Percentiles rank a stretch among this genome's conserved stretches.
Evolutionary conservation across 2,888 invertebrate genomes (phyloP).

Genomic region (Sceliomorpha sp.): DNA sequence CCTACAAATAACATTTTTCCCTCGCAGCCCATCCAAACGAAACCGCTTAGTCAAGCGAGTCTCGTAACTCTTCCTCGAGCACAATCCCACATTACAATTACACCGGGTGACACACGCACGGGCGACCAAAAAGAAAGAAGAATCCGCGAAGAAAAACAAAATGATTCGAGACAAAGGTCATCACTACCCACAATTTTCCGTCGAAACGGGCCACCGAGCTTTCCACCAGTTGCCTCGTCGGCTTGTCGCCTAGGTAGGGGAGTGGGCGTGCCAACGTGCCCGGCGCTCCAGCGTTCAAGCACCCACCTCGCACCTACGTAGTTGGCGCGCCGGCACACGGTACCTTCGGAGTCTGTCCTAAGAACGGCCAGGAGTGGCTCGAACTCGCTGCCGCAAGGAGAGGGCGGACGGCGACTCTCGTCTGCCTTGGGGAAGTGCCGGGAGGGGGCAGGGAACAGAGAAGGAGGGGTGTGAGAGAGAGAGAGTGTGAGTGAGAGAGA

Average conservation of each 20-base stretch:
- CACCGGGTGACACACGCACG: too few species aligned
- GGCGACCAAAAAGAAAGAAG: too few species aligned
- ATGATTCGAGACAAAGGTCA: too few species aligned
- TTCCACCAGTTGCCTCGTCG: conserved; percentile 38
- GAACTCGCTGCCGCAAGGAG: conserved; percentile 18
- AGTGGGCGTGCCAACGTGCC: conserved; percentile 67
- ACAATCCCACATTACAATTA: too few species aligned
- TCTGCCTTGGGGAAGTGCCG: background rate
- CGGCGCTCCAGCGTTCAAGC: conserved; percentile 64
- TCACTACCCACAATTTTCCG: too few species aligned
- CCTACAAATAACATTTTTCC: too few species aligned
- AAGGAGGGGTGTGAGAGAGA: conserved; percentile 28
- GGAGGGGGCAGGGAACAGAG: conserved; percentile 1
- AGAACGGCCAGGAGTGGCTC: conserved; percentile 31
- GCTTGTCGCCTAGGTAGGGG: conserved; percentile 61
- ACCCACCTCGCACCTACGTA: conserved; percentile 70
- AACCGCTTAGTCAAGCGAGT: too few species aligned
- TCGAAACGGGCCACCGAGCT: conserved; percentile 27
- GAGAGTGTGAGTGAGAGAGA: too few species aligned
- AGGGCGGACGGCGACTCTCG: conserved; percentile 22
- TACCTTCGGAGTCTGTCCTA: conserved; percentile 19
- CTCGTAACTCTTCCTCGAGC: too few species aligned
- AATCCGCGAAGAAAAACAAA: too few species aligned
- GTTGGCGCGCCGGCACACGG: conserved; percentile 59
- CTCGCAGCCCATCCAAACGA: too few species aligned